Evolutionary conservation across 2,797 vertebrate species (phyloP).

Genomic region (Typhlichthys eigenmanni): DNA sequence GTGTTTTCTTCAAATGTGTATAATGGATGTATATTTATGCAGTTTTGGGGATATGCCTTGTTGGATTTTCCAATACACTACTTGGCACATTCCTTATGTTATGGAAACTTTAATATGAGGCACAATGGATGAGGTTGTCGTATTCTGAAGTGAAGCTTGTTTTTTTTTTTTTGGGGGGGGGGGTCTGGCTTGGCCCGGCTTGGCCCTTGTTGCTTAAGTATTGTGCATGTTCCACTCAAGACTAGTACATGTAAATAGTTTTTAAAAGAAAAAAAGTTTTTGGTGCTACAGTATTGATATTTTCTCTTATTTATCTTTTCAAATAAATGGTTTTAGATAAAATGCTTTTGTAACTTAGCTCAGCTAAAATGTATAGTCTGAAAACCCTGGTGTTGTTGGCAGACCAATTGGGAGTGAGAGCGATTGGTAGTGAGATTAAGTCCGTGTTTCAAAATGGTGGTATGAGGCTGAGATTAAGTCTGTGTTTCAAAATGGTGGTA

Average conservation of each 20-base stretch:
- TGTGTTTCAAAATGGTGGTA: too few species aligned
- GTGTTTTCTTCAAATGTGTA: constrained; percentile 12
- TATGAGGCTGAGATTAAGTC: too few species aligned
- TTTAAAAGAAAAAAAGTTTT: too few species aligned
- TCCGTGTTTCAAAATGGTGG: too few species aligned
- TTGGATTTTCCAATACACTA: constrained; percentile 44
- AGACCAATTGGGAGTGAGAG: too few species aligned
- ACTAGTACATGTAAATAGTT: constrained; percentile 64
- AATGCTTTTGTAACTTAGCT: too few species aligned
- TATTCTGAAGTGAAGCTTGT: constrained; percentile 47
- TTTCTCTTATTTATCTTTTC: constrained; percentile 38
- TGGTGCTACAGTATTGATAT: constrained; percentile 33
- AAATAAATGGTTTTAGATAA: too few species aligned
- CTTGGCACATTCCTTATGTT: constrained; percentile 35
- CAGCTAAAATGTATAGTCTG: too few species aligned
- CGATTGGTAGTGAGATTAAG: too few species aligned
- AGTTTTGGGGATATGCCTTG: constrained; percentile 52
- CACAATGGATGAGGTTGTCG: constrained; percentile 61
- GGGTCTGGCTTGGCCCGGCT: constrained; percentile 11
- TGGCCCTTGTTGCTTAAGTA: constrained; percentile 52
- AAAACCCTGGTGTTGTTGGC: too few species aligned
- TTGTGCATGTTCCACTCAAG: constrained; percentile 58
- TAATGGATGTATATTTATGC: constrained; percentile 31
- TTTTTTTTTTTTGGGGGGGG: too few species aligned
- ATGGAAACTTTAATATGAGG: constrained; percentile 54